Percentiles rank a stretch among this genome's conserved stretches.
Evolutionary conservation across 1,140 invertebrate species (phyloP).

Genomic region (Nephila pilipes): DNA sequence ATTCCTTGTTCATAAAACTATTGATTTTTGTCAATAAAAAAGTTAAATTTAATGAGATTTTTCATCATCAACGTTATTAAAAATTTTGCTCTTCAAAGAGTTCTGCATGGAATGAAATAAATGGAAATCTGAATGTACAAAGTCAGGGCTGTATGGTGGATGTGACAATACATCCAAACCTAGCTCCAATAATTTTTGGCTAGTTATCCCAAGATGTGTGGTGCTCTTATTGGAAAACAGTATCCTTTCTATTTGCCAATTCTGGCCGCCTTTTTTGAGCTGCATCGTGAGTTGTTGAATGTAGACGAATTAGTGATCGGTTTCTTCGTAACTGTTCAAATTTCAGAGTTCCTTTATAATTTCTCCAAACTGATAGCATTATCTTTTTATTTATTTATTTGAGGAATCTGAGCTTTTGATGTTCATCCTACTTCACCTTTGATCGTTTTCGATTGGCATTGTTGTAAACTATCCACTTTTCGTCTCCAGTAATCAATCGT

Average conservation of each 20-base stretch:
- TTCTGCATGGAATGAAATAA: neutral
- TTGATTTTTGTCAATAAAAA: neutral
- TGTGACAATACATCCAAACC: neutral
- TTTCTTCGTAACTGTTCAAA: neutral
- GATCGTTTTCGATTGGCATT: no score
- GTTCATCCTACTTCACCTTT: no score
- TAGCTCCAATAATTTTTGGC: neutral
- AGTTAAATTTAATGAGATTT: neutral
- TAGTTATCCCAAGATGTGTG: neutral
- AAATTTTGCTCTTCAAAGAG: neutral
- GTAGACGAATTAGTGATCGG: neutral
- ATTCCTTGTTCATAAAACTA: neutral
- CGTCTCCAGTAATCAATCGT: no score
- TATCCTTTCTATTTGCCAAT: neutral
- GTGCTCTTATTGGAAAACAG: neutral
- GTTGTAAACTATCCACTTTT: no score
- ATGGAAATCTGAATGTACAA: neutral
- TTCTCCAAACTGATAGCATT: no score
- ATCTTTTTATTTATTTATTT: no score
- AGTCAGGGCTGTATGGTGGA: neutral
- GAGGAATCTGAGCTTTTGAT: no score
- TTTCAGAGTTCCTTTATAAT: neutral
- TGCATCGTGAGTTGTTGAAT: no score
- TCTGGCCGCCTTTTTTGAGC: neutral
- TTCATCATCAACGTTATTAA: neutral